Percentiles rank a stretch among this genome's conserved stretches.
These are phyloP conservation scores for Erythrocercus mccallii DNA, from an alignment of 2,113 vertebrate genomes.

Conservation along the genomic window DNA sequence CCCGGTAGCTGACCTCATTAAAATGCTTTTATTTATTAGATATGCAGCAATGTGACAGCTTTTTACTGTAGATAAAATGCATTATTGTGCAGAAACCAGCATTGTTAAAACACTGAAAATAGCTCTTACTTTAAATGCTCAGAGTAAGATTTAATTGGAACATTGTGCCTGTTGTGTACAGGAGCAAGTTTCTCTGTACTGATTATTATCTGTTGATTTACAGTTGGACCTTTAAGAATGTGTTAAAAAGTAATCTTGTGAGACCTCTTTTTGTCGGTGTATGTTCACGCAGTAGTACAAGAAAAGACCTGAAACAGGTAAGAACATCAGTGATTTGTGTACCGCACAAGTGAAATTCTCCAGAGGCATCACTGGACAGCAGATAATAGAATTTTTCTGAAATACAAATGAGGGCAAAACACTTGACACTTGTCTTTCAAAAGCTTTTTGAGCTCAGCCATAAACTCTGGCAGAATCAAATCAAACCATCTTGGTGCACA, in stretches of 20 bases:
- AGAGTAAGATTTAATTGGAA: background rate
- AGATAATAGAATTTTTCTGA: background rate
- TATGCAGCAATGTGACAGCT: background rate
- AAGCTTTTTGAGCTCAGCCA: background rate
- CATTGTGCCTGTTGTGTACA: background rate
- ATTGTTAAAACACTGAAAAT: background rate
- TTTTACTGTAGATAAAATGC: background rate
- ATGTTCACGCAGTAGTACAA: background rate
- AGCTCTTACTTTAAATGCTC: background rate
- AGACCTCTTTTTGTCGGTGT: background rate
- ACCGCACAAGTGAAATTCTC: background rate
- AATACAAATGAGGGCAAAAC: background rate
- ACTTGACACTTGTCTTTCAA: background rate
- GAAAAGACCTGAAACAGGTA: background rate
- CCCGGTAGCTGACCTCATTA: conserved; percentile 4
- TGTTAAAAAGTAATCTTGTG: background rate
- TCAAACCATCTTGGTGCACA: background rate
- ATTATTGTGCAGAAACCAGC: background rate
- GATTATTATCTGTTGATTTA: background rate
- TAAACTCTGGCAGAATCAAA: background rate
- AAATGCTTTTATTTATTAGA: conserved; percentile 3
- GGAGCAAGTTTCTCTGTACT: background rate
- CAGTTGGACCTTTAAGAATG: background rate
- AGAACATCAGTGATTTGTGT: background rate
- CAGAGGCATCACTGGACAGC: background rate